Evolutionary conservation across 2,113 vertebrate species (phyloP).

Genomic region (Pituophis catenifer): DNA sequence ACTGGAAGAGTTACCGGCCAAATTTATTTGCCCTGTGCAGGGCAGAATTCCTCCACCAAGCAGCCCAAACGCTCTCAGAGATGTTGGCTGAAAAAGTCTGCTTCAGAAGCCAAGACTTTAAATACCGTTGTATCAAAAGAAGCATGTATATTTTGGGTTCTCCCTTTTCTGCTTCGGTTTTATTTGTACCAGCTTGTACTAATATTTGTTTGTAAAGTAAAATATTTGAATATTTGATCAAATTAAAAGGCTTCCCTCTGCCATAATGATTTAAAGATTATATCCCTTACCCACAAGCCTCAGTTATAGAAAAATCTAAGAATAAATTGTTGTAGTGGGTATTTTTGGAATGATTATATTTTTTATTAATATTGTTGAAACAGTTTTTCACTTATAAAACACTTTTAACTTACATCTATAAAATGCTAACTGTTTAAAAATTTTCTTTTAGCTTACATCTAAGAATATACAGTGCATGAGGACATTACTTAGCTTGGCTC

Average conservation of each 20-base stretch:
- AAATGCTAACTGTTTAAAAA: conserved; percentile 10
- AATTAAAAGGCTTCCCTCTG: not conserved
- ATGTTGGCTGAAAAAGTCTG: not conserved
- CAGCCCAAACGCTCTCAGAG: not conserved
- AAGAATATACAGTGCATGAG: conserved; percentile 99
- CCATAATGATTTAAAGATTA: not conserved
- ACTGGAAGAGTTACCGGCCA: not conserved
- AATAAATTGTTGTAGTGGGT: not conserved
- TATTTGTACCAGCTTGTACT: not conserved
- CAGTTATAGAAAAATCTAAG: not conserved
- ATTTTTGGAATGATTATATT: not conserved
- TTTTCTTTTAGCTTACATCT: conserved; percentile 83
- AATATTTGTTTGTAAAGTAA: not conserved
- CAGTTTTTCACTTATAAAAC: not conserved
- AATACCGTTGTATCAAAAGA: not conserved
- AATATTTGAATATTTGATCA: not conserved
- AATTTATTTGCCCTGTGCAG: not conserved
- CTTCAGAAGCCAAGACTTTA: not conserved
- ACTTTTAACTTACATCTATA: not conserved
- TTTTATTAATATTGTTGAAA: conserved; percentile 27
- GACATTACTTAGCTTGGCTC: conserved; percentile 92
- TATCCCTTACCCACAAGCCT: not conserved
- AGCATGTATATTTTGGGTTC: not conserved
- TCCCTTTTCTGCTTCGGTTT: not conserved
- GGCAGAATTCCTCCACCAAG: not conserved